Evolutionary conservation across 1,140 invertebrate genomes (phyloP), one percentile per base, ranked within the genome.

Genomic region (Calycopis cecrops): DNA sequence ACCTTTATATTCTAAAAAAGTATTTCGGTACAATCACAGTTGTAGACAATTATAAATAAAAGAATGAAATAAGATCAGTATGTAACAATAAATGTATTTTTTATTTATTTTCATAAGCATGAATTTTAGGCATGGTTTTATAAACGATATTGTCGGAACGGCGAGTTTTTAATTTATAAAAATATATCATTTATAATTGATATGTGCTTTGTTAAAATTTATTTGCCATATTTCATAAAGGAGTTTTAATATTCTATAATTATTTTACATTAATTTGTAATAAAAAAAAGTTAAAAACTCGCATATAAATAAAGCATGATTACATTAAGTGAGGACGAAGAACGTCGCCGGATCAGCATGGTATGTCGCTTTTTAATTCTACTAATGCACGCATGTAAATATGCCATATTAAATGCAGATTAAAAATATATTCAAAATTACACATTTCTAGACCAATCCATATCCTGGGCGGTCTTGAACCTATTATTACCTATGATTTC

Each of bases 321-420:
- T 48, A 65, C 34, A 18, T 40, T 63, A 55, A 52, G 62, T 52
- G 49, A 21, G 54, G 60, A 65, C 47, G 51, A 10, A 18, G 51
- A 50, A 44, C 40, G 53, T 14, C 57, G 40, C 12, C 52, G 63
- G 63, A 63, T 48, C n/a, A 59, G 67, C 66, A 73, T 69, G 71
- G 71, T 73, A 69, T 60, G 69, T 73, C 47, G 58, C 59, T 61
- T 52, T 49, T 47, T 55, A 28, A 28, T 42, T 52, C 21, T 65
- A 57, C 42, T 65, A 44, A 44, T 44, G 40, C 40, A 38, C 60
- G 59, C 57, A 56, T 57, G 59, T 57, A 57, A 54, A 51, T 55
- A 49, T 55, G 38, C 48, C 12, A 14, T 14, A 16, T 44, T 44
- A 44, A 44, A 44, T 8, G 14, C 38, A 16, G 9, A 44, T 9